phyloP scores from a whole-genome alignment of 1,140 invertebrate genomes.

The Drosophila nigromelanica region DNA sequence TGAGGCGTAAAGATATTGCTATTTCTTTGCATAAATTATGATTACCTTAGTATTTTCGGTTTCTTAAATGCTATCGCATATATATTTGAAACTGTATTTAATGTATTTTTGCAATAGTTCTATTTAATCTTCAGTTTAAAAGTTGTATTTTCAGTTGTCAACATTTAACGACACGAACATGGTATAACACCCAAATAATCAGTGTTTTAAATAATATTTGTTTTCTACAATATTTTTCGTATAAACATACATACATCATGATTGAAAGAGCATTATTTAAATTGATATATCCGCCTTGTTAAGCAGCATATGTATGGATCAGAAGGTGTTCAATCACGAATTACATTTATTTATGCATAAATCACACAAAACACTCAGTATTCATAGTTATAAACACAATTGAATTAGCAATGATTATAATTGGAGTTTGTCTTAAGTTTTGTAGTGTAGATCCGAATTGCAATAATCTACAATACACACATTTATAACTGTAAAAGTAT shows the following conservation, averaged over 20 bases:
- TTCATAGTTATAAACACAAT: constrained; percentile 21
- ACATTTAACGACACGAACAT: constrained; percentile 62
- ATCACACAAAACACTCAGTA: not conserved
- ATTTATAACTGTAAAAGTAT: no score
- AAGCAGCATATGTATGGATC: not conserved
- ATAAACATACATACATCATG: not conserved
- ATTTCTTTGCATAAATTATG: constrained; percentile 30
- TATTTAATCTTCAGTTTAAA: constrained; percentile 19
- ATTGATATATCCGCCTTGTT: not conserved
- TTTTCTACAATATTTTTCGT: constrained; percentile 5
- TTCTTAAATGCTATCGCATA: constrained; percentile 9
- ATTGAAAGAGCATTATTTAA: not conserved
- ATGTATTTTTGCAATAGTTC: not conserved
- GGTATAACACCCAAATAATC: constrained; percentile 32
- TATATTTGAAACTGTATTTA: not conserved
- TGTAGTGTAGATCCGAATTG: no score
- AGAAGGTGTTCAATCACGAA: constrained; percentile 27
- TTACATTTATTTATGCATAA: constrained; percentile 20
- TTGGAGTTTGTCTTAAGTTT: no score
- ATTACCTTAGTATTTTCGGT: constrained; percentile 6
- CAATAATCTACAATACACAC: no score
- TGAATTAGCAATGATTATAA: not conserved
- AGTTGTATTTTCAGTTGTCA: constrained; percentile 45
- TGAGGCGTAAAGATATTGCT: constrained; percentile 44
- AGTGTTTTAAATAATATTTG: constrained; percentile 26